A percentile compares a stretch with the other conserved stretches of the same genome.
phyloP scores from a whole-genome alignment of 1,140 invertebrate genomes.

The Acromyrmex echinatior region DNA sequence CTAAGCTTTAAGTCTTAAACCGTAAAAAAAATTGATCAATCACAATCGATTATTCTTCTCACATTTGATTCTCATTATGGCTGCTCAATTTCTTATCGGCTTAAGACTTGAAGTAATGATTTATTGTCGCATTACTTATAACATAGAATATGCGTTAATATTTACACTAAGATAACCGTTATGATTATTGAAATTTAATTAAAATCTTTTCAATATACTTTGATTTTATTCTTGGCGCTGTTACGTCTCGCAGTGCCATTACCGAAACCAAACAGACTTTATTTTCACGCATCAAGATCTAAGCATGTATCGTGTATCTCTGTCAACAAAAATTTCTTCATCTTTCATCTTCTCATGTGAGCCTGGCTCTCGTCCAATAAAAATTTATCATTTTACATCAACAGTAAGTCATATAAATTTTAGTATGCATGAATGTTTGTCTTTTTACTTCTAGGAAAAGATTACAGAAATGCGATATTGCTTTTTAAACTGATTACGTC shows the following conservation, averaged over 20 bases:
- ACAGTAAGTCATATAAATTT: background rate
- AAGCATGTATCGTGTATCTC: background rate
- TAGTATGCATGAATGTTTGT: background rate
- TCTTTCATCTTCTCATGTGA: background rate
- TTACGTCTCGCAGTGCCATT: background rate
- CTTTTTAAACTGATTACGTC: no score
- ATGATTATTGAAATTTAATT: background rate
- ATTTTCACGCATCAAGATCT: slow-evolving; percentile 14
- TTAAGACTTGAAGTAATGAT: no score
- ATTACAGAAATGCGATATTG: background rate
- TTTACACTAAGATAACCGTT: background rate
- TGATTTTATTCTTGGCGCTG: background rate
- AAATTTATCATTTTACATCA: background rate
- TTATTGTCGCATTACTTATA: no score
- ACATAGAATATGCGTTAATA: no score
- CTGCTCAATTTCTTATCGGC: no score
- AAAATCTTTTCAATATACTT: background rate
- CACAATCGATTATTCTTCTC: no score
- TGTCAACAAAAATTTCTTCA: slow-evolving; percentile 7
- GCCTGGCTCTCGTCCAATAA: slow-evolving; percentile 30
- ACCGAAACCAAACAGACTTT: background rate
- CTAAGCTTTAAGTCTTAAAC: no score
- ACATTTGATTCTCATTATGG: no score
- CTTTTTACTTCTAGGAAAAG: background rate
- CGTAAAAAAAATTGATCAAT: no score